phyloP scores from a whole-genome alignment of 2,797 vertebrate species.

The Hapalemur alaotrensis region DNA sequence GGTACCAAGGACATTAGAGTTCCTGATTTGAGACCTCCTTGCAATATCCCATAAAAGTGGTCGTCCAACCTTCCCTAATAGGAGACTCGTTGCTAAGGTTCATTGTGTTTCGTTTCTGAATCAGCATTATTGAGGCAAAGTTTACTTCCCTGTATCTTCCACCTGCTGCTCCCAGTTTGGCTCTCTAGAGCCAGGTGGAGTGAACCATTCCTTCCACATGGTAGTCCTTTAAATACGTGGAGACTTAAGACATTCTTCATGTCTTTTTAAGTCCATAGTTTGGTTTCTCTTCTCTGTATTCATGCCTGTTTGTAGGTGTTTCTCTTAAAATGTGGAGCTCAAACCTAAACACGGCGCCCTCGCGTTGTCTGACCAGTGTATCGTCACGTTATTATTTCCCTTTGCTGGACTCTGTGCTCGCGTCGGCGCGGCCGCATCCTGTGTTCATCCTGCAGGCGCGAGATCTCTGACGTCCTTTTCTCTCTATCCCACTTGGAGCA shows the following conservation, averaged over 20 bases:
- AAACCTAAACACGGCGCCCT: background rate
- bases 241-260: background rate
- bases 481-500: background rate
- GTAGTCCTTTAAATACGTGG: background rate
- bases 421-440: accelerated
- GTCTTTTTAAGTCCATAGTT: background rate
- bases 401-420: background rate
- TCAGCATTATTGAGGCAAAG: background rate
- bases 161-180: background rate
- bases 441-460: accelerated
- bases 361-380: accelerated
- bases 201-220: background rate
- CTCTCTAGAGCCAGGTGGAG: background rate
- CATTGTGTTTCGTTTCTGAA: background rate
- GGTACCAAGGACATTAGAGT: too few species aligned
- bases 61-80: accelerated
- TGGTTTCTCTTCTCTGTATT: background rate
- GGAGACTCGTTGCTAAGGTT: too few species aligned
- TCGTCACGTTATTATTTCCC: accelerated
- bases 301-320: background rate
- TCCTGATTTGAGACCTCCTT: background rate
- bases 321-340: background rate
- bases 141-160: background rate
- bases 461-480: background rate
- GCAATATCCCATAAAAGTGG: too few species aligned